phyloP scores from a whole-genome alignment of 30 jellyfish, hydroid and myxozoan species.

The Hydractinia echinata region DNA sequence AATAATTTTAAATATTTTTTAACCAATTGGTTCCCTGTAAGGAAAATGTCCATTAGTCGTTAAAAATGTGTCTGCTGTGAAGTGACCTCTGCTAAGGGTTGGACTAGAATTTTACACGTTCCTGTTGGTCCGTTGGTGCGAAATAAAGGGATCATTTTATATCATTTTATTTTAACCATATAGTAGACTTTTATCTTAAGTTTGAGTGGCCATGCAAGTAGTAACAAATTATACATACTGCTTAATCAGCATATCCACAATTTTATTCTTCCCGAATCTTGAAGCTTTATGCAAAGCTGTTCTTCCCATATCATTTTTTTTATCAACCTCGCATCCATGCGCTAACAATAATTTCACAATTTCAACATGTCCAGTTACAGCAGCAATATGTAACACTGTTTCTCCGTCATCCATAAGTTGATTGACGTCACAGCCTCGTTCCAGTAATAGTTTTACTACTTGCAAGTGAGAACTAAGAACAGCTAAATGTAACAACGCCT shows the following conservation, averaged over 20 bases:
- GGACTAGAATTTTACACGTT: too few relatives aligned
- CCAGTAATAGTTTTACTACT: slow-evolving; percentile 56
- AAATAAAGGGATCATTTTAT: too few relatives aligned
- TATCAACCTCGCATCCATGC: slow-evolving; percentile 66
- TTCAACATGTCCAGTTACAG: slow-evolving; percentile 73
- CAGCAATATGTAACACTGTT: slow-evolving; percentile 73
- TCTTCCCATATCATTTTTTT: slow-evolving; percentile 65
- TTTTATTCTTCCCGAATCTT: slow-evolving; percentile 51
- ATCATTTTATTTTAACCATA: too few relatives aligned
- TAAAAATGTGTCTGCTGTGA: too few relatives aligned
- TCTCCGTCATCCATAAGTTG: slow-evolving; percentile 78
- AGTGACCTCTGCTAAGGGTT: too few relatives aligned
- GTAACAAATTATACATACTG: slow-evolving; percentile 29
- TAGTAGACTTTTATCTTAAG: too few relatives aligned
- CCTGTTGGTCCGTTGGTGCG: too few relatives aligned
- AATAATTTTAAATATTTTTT: too few relatives aligned
- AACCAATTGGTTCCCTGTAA: too few relatives aligned
- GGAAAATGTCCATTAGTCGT: too few relatives aligned
- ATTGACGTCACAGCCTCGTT: slow-evolving; percentile 72
- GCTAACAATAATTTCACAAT: slow-evolving; percentile 55
- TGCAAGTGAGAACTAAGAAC: slow-evolving; percentile 69
- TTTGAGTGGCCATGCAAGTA: too few relatives aligned
- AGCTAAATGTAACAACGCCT: slow-evolving; percentile 79
- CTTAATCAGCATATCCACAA: slow-evolving; percentile 51
- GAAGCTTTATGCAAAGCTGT: slow-evolving; percentile 85